Percentiles rank a stretch among this genome's conserved stretches.
These are phyloP conservation scores for Cephus runcator DNA, from an alignment of 2,888 invertebrate species.

Conservation along the genomic window DNA sequence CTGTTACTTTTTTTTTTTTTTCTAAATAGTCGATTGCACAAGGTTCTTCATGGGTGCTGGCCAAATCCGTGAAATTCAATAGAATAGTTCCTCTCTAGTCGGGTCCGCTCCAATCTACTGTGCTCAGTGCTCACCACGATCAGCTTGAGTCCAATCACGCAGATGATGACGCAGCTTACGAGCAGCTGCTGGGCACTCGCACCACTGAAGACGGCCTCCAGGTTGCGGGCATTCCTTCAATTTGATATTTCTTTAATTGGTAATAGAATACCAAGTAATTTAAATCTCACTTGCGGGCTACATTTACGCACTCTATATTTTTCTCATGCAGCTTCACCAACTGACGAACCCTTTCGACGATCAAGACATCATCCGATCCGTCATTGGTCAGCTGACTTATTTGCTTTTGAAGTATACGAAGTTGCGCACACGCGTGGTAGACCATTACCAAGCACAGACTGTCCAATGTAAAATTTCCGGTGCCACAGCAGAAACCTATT, in stretches of 20 bases:
- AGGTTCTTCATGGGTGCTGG: too few species aligned
- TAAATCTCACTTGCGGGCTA: too few species aligned
- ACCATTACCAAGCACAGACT: constrained; percentile 29
- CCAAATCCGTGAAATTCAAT: too few species aligned
- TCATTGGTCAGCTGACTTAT: constrained; percentile 4
- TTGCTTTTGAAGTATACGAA: constrained; percentile 27
- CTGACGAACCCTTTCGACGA: too few species aligned
- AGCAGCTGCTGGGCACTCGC: constrained; percentile 42
- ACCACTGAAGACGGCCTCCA: constrained; percentile 39
- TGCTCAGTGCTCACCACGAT: constrained; percentile 25
- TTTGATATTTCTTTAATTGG: neutral
- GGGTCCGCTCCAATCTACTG: too few species aligned
- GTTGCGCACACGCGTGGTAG: constrained; percentile 27
- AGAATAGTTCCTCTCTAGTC: too few species aligned
- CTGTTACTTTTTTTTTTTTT: too few species aligned
- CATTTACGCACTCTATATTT: too few species aligned
- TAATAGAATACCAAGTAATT: too few species aligned
- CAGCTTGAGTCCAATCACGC: constrained; percentile 49
- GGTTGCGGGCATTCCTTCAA: constrained; percentile 34
- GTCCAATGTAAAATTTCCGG: constrained; percentile 28
- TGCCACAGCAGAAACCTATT: constrained; percentile 24
- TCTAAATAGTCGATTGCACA: too few species aligned
- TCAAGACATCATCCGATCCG: too few species aligned
- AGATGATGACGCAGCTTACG: constrained; percentile 45
- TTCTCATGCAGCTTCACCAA: too few species aligned